Conservation (phyloP, 2,888 invertebrate species). For the Megaustenia siamemsis region DNA sequence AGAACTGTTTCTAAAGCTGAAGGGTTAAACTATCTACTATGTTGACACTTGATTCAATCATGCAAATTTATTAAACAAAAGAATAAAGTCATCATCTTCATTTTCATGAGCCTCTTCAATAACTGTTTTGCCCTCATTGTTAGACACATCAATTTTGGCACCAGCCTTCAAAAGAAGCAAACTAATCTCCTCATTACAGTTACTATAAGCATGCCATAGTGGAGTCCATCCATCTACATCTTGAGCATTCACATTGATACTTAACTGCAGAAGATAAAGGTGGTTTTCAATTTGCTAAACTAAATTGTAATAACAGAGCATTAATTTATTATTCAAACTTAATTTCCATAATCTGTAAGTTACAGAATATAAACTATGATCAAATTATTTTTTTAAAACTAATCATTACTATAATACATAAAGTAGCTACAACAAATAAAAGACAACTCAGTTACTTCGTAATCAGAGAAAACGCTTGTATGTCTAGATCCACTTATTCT, state of each 20-base stretch:
- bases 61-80: constrained; percentile 63
- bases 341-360: too few species aligned
- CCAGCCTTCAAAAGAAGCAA: constrained; percentile 69
- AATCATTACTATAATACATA: too few species aligned
- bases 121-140: constrained; percentile 68
- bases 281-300: background rate
- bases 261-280: constrained; percentile 59
- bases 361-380: too few species aligned
- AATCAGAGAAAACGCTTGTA: too few species aligned
- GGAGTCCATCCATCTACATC: constrained; percentile 71
- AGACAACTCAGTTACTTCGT: too few species aligned
- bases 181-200: constrained; percentile 69
- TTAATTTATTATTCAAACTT: too few species aligned
- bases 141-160: constrained; percentile 64
- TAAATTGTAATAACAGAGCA: too few species aligned
- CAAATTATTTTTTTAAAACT: too few species aligned
- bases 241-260: constrained; percentile 66
- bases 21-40: background rate
- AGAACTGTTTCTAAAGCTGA: too few species aligned
- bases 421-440: too few species aligned
- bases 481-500: too few species aligned
- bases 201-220: constrained; percentile 73
- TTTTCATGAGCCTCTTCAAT: constrained; percentile 69
- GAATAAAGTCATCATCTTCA: constrained; percentile 72
- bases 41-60: background rate